Evolutionary conservation across 2,113 vertebrate genomes (phyloP).

Genomic region (Nibea albiflora): DNA sequence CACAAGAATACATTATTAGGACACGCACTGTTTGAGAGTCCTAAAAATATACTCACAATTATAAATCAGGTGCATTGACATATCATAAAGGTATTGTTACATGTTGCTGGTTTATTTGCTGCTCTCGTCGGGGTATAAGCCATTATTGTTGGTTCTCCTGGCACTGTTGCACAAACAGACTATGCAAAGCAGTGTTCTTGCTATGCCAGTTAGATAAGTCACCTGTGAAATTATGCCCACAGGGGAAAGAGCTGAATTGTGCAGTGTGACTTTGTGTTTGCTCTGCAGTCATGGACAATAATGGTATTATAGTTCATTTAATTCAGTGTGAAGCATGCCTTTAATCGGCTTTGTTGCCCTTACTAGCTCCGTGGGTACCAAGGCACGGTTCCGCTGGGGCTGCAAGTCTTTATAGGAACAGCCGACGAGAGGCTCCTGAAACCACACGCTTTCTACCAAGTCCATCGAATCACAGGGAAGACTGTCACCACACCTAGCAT

Average conservation of each 20-base stretch:
- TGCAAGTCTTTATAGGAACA: conserved; percentile 98
- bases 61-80: not conserved
- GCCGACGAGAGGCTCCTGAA: conserved; percentile 93
- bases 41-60: not conserved
- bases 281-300: not conserved
- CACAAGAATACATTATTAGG: not conserved
- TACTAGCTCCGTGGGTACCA: conserved; percentile 92
- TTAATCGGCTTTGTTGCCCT: conserved; percentile 34
- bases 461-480: conserved; percentile 96
- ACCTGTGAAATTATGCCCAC: conserved; percentile 24
- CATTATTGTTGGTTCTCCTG: conserved; percentile 4
- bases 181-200: conserved; percentile 52
- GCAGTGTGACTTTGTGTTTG: not conserved
- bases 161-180: conserved; percentile 1
- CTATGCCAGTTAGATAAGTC: conserved; percentile 11
- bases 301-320: not conserved
- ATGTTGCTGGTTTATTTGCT: conserved; percentile 5
- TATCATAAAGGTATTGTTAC: not conserved
- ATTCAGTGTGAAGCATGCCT: not conserved
- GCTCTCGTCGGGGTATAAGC: conserved; percentile 4
- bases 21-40: not conserved
- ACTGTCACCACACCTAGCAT: conserved; percentile 94
- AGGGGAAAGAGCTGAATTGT: conserved; percentile 18
- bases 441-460: conserved; percentile 98
- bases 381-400: conserved; percentile 88